Base-by-base conservation (phyloP, 2,113 vertebrate genomes). In the Dromas ardeola region DNA sequence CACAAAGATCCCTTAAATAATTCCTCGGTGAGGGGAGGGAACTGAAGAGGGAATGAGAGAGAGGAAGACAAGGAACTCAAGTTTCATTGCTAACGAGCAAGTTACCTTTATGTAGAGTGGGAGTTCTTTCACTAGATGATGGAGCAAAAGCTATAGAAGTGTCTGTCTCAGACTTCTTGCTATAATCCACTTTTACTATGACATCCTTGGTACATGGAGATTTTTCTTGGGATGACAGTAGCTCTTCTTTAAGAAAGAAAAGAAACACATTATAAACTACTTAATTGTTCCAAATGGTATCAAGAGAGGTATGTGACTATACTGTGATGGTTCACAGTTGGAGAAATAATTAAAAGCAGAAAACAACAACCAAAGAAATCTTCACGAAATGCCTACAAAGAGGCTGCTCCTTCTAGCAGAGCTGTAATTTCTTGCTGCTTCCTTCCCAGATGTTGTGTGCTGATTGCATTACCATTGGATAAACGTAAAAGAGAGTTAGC, bases 211-310 rank as follows among this genome's bases (percentile, higher is more conserved):
- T 91, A 67, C 98, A 99, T 1, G 99, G 99, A 45, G 99, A 98
- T 96, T 99, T 99, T 93, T 99, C 99, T 97, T 99, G 99, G 49
- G 99, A 99, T 34, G 99, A 99, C 5, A 99, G 78, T 95, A 99
- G 82, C 66, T 99, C 99, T 95, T 99, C 99, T 99, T 97, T 67
- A 81, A 55, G 88, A 94, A 86, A 73, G 17, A 92, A 85, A 86
- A 95, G 29, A 38, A 58, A 21, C 13, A 63, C 6, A 53, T 72
- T 42, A 76, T 77, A 79, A 93, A 52, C 5, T 27, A 92, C 32
- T 43, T 17, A 42, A 18, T n/a, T 70, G 25, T 45, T 74, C 49
- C 36, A 82, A 38, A 62, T 3, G 1, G 6, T 23, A 59, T 11
- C 23, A 55, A 17, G 2, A 70, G 6, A 93, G 8, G 3, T 17